phyloP scores from a whole-genome alignment of 2,888 invertebrate species.

The Kuschelorhynchus macadamiae region DNA sequence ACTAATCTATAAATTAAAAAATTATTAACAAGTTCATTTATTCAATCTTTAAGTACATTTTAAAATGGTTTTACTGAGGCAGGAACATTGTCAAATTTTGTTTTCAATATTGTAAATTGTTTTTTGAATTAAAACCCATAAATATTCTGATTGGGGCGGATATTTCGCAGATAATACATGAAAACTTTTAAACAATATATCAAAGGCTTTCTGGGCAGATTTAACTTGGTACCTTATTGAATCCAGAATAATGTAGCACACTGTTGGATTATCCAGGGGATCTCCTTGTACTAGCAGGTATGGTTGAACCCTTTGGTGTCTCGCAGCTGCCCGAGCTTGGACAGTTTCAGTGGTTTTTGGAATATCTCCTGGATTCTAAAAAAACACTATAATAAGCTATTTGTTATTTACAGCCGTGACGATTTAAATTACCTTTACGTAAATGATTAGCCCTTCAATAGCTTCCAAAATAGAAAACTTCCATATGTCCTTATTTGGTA shows the following conservation, averaged over 20 bases:
- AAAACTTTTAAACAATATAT: slow-evolving; percentile 14
- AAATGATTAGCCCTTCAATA: slow-evolving; percentile 8
- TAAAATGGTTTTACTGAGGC: too few species aligned
- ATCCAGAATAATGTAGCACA: slow-evolving; percentile 11
- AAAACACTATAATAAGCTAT: not conserved
- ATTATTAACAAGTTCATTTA: too few species aligned
- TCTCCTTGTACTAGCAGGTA: slow-evolving; percentile 19
- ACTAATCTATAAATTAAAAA: too few species aligned
- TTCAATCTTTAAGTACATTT: too few species aligned
- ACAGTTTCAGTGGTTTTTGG: slow-evolving; percentile 1
- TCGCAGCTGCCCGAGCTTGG: not conserved
- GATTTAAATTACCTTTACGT: slow-evolving; percentile 4
- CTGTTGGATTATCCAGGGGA: not conserved
- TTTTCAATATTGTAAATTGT: slow-evolving; percentile 13
- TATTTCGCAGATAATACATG: slow-evolving; percentile 18
- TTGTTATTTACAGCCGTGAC: not conserved
- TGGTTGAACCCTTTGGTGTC: slow-evolving; percentile 13
- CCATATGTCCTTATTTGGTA: slow-evolving; percentile 9
- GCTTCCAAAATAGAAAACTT: slow-evolving; percentile 10
- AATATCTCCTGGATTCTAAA: slow-evolving; percentile 13
- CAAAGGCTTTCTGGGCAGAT: slow-evolving; percentile 7
- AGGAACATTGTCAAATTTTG: slow-evolving; percentile 20
- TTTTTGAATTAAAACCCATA: slow-evolving; percentile 20
- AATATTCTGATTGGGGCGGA: slow-evolving; percentile 10
- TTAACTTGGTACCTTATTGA: slow-evolving; percentile 15